Evolutionary conservation across 2,797 vertebrate species (phyloP), one percentile per base, ranked within the genome.

Genomic region (Botia almorhae): DNA sequence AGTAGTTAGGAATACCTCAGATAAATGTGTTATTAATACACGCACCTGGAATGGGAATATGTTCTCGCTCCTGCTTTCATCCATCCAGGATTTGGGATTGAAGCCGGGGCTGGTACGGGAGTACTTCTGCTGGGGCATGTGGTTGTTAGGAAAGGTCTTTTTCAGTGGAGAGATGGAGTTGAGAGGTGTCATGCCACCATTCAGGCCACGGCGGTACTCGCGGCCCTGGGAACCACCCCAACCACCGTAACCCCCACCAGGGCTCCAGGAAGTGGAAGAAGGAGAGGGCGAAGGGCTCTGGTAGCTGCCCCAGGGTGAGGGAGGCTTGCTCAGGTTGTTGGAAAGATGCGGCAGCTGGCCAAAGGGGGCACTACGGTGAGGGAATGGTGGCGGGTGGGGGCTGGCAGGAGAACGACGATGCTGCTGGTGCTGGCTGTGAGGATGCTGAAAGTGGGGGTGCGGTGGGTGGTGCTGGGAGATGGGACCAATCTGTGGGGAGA

Each of bases 1-100:
- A 26, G 23, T 17, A 16, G 4, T 33, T 17, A 33, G 4, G 10
- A 60, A 11, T 26, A 11, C 2, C 2, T 33, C 17, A 21, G 14
- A 58, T 19, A 10, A 58, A 65, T 71, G 12, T 29, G 11, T 39
- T 16, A n/a, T 17, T 19, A 43, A 7, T 11, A 75, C 17, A 89
- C 96, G 95, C 89, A 99, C 98, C 97, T 98, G 97, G 88, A 99
- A 99, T 85, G 98, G 98, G 88, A 99, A 99, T 90, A 98, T 97
- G 92, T 97, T 99, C 92, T 99, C 98, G 71, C 94, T 95, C 89
- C 98, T 94, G 74, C 95, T 96, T 58, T 99, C 98, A 72, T 99
- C 98, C 94, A 99, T 98, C 98, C 98, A 99, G 5, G 98, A 97
- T 88, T 99, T 99, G 17, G 97, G 97, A 91, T 97, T 97, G 92